A percentile compares a stretch with the other conserved stretches of the same genome.
Conservation (phyloP, 2,888 invertebrate species). For the Plutella xylostella region DNA sequence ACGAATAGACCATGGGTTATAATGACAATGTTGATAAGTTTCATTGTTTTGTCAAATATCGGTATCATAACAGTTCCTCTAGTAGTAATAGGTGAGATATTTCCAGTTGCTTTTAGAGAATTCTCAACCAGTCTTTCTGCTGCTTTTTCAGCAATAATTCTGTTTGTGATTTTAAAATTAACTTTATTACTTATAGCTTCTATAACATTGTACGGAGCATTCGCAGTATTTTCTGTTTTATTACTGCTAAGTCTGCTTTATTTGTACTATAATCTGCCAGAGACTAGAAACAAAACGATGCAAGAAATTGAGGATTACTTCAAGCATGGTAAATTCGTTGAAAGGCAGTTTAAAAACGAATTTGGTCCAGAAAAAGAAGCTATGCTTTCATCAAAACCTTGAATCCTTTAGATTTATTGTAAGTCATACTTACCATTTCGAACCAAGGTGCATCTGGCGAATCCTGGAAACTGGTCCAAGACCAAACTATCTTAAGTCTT, state of each 20-base stretch:
- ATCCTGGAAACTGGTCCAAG: no score
- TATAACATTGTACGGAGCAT: not conserved
- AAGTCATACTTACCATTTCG: no score
- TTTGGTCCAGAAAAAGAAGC: no score
- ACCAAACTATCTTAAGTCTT: no score
- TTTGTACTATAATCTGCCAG: conserved; percentile 24
- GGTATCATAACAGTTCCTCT: conserved; percentile 44
- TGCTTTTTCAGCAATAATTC: conserved; percentile 23
- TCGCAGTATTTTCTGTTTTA: conserved; percentile 10
- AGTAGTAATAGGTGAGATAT: conserved; percentile 41
- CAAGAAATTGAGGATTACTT: conserved; percentile 24
- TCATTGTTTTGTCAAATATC: conserved; percentile 37
- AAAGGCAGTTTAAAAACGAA: no score
- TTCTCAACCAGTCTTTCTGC: conserved; percentile 31
- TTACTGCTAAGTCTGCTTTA: conserved; percentile 19
- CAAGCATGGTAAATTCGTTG: conserved; percentile 5
- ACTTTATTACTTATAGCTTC: not conserved
- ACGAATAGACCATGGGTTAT: conserved; percentile 29
- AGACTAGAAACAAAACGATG: no score
- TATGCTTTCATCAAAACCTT: no score
- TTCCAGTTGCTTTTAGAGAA: conserved; percentile 38
- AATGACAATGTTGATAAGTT: conserved; percentile 28
- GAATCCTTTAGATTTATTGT: no score
- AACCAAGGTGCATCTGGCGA: no score
- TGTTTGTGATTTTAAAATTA: not conserved